Percentiles rank a stretch among this genome's conserved stretches.
phyloP scores from a whole-genome alignment of 1,140 invertebrate genomes.

The Grapholita molesta region DNA sequence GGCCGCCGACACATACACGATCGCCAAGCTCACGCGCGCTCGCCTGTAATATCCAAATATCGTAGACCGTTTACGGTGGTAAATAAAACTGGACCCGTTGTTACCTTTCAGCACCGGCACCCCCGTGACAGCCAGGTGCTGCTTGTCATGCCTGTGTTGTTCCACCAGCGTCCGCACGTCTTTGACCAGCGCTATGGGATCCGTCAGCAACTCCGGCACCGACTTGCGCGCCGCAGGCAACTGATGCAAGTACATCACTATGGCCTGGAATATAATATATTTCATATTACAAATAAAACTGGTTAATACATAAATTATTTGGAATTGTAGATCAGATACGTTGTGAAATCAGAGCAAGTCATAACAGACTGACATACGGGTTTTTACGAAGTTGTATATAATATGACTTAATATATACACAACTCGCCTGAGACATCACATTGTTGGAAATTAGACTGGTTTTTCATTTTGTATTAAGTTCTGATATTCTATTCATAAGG shows the following conservation, averaged over 20 bases:
- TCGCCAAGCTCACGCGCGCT: no score
- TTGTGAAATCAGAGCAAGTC: not conserved
- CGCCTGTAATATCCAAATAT: no score
- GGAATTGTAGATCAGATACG: not conserved
- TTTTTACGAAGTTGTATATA: no score
- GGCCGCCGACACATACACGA: no score
- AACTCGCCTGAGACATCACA: no score
- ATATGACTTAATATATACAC: no score
- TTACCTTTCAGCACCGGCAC: constrained; percentile 83
- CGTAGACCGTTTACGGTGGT: no score
- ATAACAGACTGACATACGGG: no score
- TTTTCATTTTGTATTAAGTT: no score
- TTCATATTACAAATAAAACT: not conserved
- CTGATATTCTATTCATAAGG: no score
- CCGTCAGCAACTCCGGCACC: constrained; percentile 93
- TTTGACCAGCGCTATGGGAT: constrained; percentile 92
- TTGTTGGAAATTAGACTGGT: no score
- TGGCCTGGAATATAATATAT: constrained; percentile 76
- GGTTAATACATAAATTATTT: not conserved
- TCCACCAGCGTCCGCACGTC: constrained; percentile 93
- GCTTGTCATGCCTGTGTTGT: constrained; percentile 92
- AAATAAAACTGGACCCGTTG: constrained; percentile 20
- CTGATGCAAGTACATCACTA: constrained; percentile 94
- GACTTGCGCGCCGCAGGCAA: constrained; percentile 93
- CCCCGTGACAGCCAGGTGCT: constrained; percentile 90